phyloP scores from a whole-genome alignment of 2,113 vertebrate genomes.

The Neomonachus schauinslandi region DNA sequence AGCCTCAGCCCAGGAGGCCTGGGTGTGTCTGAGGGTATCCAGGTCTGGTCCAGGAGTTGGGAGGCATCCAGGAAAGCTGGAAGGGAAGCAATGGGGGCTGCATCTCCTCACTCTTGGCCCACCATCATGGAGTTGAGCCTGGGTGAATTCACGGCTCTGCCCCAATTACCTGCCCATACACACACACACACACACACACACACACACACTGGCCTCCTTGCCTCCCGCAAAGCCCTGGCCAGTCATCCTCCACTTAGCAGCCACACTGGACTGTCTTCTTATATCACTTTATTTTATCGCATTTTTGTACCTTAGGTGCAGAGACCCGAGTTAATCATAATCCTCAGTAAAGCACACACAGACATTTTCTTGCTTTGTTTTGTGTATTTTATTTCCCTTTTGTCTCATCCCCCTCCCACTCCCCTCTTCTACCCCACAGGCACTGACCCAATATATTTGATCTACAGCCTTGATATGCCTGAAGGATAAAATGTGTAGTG shows the following conservation, averaged over 20 bases:
- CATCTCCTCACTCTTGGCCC: neutral
- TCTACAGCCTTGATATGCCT: neutral
- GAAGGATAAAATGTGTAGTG: neutral
- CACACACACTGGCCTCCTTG: neutral
- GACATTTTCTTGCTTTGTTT: neutral
- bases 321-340: neutral
- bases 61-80: neutral
- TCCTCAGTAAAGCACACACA: neutral
- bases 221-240: neutral
- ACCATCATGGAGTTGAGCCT: neutral
- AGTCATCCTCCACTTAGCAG: neutral
- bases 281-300: neutral
- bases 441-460: neutral
- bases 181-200: rapidly evolving
- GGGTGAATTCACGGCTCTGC: neutral
- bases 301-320: neutral
- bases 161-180: too few relatives aligned
- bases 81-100: rapidly evolving
- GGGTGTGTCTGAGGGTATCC: rapidly evolving
- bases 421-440: neutral
- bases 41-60: too few relatives aligned
- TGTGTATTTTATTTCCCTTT: neutral
- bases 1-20: neutral
- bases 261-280: neutral
- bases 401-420: neutral